Evolutionary conservation across 1,140 invertebrate genomes (phyloP), one percentile per base, ranked within the genome.

Genomic region (Meteorus sp.): DNA sequence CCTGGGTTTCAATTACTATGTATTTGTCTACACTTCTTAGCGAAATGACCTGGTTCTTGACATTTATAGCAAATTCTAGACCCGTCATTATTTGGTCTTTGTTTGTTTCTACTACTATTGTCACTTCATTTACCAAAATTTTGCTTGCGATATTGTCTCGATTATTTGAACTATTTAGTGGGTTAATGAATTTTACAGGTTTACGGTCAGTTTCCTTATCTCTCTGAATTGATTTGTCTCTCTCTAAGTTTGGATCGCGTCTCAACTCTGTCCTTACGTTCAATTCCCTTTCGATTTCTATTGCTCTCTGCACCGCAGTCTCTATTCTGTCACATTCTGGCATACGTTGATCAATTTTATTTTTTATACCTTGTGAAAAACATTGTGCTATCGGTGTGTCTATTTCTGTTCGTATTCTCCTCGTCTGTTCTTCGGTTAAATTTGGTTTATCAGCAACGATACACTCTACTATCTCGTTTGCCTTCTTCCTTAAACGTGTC

Each of bases 341-440:
- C 57, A 59, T 54, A n/a, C 57, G 50, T 15, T 54, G 29, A 27
- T 59, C 57, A 1, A 59, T 59, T 37, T 59, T 43, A 27, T 44
- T 33, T 37, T 17, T 53, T 1, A 59, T 27, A 0, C 47, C 47
- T 54, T 44, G 25, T 13, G 23, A 13, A 27, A 59, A 59, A 39
- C 57, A 59, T 35, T 48, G 9, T n/a, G 45, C 25, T 17, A 57
- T 22, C 3, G 31, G 13, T 15, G 13, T 17, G 6, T 48, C 55
- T 20, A 39, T 8, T 6, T 15, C 13, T 4, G 43, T 17, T 19
- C 45, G 43, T 27, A n/a, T 44, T 0, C 1, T n/a, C 45, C 31
- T n/a, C 2, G 45, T 3, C 20, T 44, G 23, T 2, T 44, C 39
- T 2, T 5, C 22, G 6, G 53, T 44, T 2, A 11, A 11, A 29